Conservation (phyloP, 1,140 invertebrate genomes). For the Drosophila nigromelanica region DNA sequence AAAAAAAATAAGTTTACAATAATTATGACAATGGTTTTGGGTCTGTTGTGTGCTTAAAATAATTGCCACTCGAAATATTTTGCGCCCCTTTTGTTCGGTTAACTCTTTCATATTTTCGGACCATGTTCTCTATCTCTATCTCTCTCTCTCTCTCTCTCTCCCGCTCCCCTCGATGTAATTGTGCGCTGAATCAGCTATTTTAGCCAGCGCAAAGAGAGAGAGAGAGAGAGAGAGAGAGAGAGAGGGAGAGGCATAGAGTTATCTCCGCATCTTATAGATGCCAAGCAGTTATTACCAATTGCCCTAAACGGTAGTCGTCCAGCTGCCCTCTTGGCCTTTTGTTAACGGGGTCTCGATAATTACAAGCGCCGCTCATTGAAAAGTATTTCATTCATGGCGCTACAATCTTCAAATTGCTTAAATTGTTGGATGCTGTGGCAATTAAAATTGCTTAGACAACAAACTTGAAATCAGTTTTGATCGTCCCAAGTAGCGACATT, state of each 20-base stretch:
- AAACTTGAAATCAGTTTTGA: conserved; percentile 35
- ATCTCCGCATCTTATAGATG: conserved; percentile 59
- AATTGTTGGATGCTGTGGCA: conserved; percentile 45
- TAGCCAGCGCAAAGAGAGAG: conserved; percentile 17
- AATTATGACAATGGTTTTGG: conserved; percentile 52
- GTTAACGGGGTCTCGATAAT: conserved; percentile 59
- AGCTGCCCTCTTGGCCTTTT: conserved; percentile 60
- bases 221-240: conserved; percentile 8
- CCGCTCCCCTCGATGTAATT: conserved; percentile 48
- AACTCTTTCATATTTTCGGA: conserved; percentile 72
- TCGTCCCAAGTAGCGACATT: conserved; percentile 64
- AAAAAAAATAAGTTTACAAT: conserved; percentile 52
- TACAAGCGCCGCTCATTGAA: conserved; percentile 78
- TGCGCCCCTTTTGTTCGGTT: conserved; percentile 60
- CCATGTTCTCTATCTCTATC: conserved; percentile 1
- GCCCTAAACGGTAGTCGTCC: conserved; percentile 78
- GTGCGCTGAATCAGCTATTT: conserved; percentile 80
- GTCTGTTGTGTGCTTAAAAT: conserved; percentile 71
- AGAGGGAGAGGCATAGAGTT: conserved; percentile 8
- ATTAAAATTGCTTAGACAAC: conserved; percentile 75
- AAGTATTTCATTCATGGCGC: conserved; percentile 66
- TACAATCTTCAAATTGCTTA: conserved; percentile 18
- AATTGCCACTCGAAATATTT: conserved; percentile 82
- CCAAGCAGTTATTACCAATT: conserved; percentile 62
- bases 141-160: background rate